A percentile compares a stretch with the other conserved stretches of the same genome.
Conservation (phyloP, 2,888 invertebrate genomes). For the Ectemnius continuus region DNA sequence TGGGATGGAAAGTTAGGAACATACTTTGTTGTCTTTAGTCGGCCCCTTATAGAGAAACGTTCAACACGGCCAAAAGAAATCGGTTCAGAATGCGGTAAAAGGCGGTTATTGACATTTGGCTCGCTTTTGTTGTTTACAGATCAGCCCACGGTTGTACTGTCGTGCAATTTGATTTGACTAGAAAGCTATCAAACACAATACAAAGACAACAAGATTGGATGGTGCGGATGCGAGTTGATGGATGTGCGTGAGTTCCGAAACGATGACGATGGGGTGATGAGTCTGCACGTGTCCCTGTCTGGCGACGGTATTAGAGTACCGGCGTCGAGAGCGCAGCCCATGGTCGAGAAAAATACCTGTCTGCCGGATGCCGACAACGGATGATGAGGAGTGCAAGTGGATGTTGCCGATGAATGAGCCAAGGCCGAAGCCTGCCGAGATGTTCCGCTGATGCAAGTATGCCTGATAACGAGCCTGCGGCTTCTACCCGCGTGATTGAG, state of each 20-base stretch:
- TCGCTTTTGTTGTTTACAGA: slow-evolving; percentile 76
- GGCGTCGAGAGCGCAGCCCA: slow-evolving; percentile 57
- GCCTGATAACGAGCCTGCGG: slow-evolving; percentile 58
- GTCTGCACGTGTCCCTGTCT: slow-evolving; percentile 73
- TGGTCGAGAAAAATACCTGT: slow-evolving; percentile 58
- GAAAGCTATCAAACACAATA: slow-evolving; percentile 77
- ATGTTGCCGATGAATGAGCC: slow-evolving; percentile 69
- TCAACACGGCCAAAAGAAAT: background rate
- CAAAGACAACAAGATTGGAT: slow-evolving; percentile 78
- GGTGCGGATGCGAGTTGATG: slow-evolving; percentile 77
- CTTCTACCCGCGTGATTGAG: slow-evolving; percentile 61
- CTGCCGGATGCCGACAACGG: slow-evolving; percentile 63
- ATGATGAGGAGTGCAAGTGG: slow-evolving; percentile 68
- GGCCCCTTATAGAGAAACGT: slow-evolving; percentile 1
- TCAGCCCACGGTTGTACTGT: slow-evolving; percentile 76
- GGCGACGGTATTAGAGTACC: slow-evolving; percentile 63
- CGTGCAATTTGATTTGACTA: slow-evolving; percentile 77
- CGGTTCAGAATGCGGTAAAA: slow-evolving; percentile 34
- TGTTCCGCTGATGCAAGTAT: slow-evolving; percentile 62
- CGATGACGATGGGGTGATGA: slow-evolving; percentile 69
- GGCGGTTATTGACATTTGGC: slow-evolving; percentile 67
- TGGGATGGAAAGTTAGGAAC: background rate
- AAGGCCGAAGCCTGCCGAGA: slow-evolving; percentile 56
- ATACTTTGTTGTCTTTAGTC: background rate
- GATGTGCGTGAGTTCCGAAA: slow-evolving; percentile 76